A percentile compares a stretch with the other conserved stretches of the same genome.
phyloP scores from a whole-genome alignment of 2,797 vertebrate species.

The Hypotaenidia okinawae region DNA sequence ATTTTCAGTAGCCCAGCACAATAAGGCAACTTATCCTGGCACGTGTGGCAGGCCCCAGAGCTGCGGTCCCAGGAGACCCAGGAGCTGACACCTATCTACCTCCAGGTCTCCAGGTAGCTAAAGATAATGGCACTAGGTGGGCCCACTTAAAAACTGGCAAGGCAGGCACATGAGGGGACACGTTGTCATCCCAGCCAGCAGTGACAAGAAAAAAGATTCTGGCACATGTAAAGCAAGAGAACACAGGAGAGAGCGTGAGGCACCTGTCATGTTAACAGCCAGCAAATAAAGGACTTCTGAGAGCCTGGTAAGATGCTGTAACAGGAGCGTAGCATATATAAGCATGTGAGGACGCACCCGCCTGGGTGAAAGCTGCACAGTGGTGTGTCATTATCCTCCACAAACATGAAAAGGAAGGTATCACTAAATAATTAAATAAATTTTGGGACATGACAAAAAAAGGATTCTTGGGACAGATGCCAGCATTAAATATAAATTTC shows the following conservation, averaged over 20 bases:
- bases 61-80: not conserved
- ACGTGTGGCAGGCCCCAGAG: not conserved
- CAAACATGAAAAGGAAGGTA: not conserved
- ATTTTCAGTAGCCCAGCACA: not conserved
- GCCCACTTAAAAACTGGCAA: not conserved
- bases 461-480: not conserved
- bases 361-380: not conserved
- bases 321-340: not conserved
- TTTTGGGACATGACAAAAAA: not conserved
- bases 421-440: constrained; percentile 12
- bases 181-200: fast-evolving
- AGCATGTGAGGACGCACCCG: not conserved
- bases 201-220: not conserved
- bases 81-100: not conserved
- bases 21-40: not conserved
- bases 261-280: not conserved
- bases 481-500: constrained; percentile 29
- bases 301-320: not conserved
- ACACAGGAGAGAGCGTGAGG: not conserved
- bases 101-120: not conserved
- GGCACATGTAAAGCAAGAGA: not conserved
- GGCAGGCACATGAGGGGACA: not conserved
- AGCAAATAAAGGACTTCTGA: not conserved
- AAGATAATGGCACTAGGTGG: not conserved
- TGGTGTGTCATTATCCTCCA: not conserved